phyloP scores from a whole-genome alignment of 2,888 invertebrate genomes.

The Philereme vetulata region DNA sequence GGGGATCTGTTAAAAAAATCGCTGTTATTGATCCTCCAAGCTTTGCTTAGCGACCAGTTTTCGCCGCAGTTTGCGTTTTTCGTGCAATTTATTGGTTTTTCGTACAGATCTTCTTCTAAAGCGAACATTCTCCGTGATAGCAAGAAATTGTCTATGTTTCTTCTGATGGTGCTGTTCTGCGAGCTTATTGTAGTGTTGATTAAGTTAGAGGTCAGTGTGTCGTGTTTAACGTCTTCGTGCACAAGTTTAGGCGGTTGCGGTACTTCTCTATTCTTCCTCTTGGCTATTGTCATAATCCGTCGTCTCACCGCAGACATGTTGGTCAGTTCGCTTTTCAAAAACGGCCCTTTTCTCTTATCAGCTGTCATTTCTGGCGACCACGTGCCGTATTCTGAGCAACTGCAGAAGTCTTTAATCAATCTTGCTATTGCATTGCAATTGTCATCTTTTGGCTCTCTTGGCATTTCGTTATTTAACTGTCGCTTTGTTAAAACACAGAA shows the following conservation, averaged over 20 bases:
- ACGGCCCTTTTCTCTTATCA: slow-evolving; percentile 67
- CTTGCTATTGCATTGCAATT: slow-evolving; percentile 76
- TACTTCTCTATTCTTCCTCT: slow-evolving; percentile 61
- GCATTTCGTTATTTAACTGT: slow-evolving; percentile 77
- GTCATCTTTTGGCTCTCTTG: slow-evolving; percentile 66
- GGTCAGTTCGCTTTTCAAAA: slow-evolving; percentile 74
- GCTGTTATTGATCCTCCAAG: slow-evolving; percentile 71
- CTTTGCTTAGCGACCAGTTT: slow-evolving; percentile 80
- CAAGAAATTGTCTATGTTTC: slow-evolving; percentile 73
- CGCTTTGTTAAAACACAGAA: slow-evolving; percentile 71
- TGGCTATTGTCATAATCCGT: slow-evolving; percentile 73
- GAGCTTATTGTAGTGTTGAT: slow-evolving; percentile 71
- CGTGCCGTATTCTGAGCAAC: slow-evolving; percentile 78
- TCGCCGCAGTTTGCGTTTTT: slow-evolving; percentile 73
- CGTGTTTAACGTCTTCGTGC: slow-evolving; percentile 46
- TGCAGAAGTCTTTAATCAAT: slow-evolving; percentile 77
- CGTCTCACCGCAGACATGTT: slow-evolving; percentile 78
- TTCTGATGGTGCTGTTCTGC: slow-evolving; percentile 67
- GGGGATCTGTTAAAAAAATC: slow-evolving; percentile 67
- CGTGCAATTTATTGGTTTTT: slow-evolving; percentile 67
- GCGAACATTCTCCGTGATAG: slow-evolving; percentile 70
- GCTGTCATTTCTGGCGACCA: slow-evolving; percentile 81
- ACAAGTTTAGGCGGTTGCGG: slow-evolving; percentile 63
- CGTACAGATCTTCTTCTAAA: slow-evolving; percentile 74
- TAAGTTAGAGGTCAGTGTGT: slow-evolving; percentile 68